Percentiles rank a stretch among this genome's conserved stretches.
phyloP scores from a whole-genome alignment of 2,113 vertebrate genomes.

The Bucco capensis region DNA sequence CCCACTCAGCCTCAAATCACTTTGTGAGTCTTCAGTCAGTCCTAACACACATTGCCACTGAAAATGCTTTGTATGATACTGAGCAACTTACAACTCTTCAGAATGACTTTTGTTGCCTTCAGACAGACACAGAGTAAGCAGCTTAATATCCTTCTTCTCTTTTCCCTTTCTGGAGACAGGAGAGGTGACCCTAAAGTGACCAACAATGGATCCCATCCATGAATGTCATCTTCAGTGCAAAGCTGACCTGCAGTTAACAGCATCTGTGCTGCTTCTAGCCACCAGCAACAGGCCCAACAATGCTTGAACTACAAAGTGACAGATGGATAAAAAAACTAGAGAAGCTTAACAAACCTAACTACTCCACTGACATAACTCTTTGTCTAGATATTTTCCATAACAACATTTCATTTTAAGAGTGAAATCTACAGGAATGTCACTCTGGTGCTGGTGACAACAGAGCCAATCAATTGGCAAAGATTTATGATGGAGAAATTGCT shows the following conservation, averaged over 20 bases:
- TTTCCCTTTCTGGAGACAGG: not conserved
- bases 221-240: no score
- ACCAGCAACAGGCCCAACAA: not conserved
- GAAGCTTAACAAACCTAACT: not conserved
- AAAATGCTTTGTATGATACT: not conserved
- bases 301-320: not conserved
- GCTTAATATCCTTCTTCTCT: no score
- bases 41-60: not conserved
- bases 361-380: not conserved
- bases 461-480: not conserved
- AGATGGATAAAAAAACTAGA: not conserved
- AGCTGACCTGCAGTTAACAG: not conserved
- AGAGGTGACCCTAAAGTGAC: no score
- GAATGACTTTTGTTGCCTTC: not conserved
- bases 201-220: no score
- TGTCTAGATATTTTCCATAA: not conserved
- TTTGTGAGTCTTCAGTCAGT: not conserved
- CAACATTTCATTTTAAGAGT: not conserved
- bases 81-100: not conserved
- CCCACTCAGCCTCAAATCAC: not conserved
- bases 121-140: not conserved
- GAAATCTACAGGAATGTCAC: not conserved
- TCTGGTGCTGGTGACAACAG: not conserved
- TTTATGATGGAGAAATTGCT: not conserved
- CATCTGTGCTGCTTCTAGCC: not conserved